Evolutionary conservation across 2,888 invertebrate species (phyloP).

Genomic region (Litoditis marina): DNA sequence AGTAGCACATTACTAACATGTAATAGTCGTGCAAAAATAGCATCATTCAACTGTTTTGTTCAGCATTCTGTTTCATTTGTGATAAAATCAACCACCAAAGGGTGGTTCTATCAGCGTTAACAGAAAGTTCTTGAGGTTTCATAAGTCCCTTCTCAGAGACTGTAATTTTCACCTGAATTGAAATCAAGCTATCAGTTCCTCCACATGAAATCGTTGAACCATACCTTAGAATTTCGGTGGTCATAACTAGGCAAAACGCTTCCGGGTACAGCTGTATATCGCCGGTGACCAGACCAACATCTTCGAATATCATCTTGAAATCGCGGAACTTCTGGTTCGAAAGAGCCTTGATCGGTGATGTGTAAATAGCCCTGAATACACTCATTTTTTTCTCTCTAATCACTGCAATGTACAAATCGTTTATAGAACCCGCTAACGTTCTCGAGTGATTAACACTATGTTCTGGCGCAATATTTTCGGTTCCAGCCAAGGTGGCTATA

Average conservation of each 20-base stretch:
- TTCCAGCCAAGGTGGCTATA: too few relatives aligned
- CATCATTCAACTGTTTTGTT: too few relatives aligned
- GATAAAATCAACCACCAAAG: too few relatives aligned
- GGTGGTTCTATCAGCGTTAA: neutral
- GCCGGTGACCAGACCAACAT: constrained; percentile 88
- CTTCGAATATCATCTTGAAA: constrained; percentile 82
- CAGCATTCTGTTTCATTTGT: neutral
- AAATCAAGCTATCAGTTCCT: neutral
- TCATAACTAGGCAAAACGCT: constrained; percentile 95
- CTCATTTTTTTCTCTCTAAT: too few relatives aligned
- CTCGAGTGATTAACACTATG: neutral
- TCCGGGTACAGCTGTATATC: constrained; percentile 91
- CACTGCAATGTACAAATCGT: too few relatives aligned
- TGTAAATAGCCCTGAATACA: constrained; percentile 72
- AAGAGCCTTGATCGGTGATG: constrained; percentile 96
- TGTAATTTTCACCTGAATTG: neutral
- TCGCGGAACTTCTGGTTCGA: constrained; percentile 99
- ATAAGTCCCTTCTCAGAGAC: neutral
- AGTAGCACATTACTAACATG: too few relatives aligned
- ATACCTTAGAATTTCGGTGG: constrained; percentile 86
- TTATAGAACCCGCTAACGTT: too few relatives aligned
- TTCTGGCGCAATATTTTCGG: too few relatives aligned
- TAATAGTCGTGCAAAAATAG: neutral
- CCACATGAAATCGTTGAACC: neutral
- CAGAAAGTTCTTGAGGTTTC: neutral